Conservation (phyloP, 2,113 vertebrate species). For the Alces alces region DNA sequence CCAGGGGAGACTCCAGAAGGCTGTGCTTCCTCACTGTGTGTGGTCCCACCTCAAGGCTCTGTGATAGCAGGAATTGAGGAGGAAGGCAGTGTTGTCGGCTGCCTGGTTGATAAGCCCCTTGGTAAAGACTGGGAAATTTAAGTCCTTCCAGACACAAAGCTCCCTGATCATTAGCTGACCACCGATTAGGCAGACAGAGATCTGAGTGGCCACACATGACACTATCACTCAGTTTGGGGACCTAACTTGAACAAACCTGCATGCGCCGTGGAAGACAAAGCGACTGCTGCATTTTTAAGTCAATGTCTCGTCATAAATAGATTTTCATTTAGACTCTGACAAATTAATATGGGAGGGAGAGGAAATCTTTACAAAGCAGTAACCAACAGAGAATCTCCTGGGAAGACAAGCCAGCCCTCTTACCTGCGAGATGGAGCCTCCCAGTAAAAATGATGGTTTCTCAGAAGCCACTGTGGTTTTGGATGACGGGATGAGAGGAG, state of each 20-base stretch:
- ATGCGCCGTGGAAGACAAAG: neutral
- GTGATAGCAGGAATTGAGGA: neutral
- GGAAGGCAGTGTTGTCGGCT: neutral
- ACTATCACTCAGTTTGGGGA: neutral
- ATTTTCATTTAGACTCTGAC: neutral
- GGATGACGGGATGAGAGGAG: slow-evolving; percentile 98
- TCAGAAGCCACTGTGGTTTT: slow-evolving; percentile 91
- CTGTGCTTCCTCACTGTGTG: neutral
- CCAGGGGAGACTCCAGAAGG: neutral
- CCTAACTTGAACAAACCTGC: neutral
- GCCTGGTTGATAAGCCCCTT: neutral
- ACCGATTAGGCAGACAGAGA: neutral
- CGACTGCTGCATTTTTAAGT: neutral
- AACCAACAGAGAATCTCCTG: neutral
- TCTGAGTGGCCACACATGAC: neutral
- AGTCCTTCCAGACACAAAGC: neutral
- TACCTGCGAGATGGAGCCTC: slow-evolving; percentile 98
- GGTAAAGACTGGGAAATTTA: neutral
- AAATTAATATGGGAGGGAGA: neutral
- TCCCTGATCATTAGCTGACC: neutral
- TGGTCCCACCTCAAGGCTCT: neutral
- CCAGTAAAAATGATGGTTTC: slow-evolving; percentile 98
- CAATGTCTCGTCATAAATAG: neutral
- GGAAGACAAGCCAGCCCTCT: slow-evolving; percentile 34
- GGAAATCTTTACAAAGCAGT: neutral